Evolutionary conservation across 2,888 invertebrate genomes (phyloP).

Genomic region (Drosophila glabriapex): DNA sequence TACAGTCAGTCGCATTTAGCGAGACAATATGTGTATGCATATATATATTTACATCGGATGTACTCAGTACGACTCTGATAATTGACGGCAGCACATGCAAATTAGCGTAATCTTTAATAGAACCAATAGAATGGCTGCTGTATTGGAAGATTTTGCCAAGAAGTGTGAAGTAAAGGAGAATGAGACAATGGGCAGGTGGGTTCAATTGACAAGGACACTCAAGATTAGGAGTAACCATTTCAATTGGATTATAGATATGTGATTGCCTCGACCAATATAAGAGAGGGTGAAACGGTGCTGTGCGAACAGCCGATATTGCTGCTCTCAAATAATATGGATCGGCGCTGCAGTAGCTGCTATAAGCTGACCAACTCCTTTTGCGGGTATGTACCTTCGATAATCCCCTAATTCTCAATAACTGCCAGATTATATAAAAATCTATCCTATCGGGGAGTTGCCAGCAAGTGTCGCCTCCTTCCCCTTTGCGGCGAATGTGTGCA

Average conservation of each 20-base stretch:
- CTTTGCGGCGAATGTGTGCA: conserved; percentile 85
- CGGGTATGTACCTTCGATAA: conserved; percentile 68
- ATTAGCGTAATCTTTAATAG: conserved; percentile 14
- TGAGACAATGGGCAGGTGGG: conserved; percentile 79
- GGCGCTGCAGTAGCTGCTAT: conserved; percentile 87
- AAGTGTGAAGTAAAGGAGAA: conserved; percentile 78
- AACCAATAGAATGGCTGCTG: conserved; percentile 50
- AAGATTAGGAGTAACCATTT: not conserved
- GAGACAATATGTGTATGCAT: conserved; percentile 12
- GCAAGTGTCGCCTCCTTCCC: conserved; percentile 87
- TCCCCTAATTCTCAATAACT: not conserved
- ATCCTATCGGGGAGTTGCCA: conserved; percentile 59
- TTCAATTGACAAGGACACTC: not conserved
- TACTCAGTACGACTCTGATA: conserved; percentile 44
- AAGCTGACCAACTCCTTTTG: conserved; percentile 74
- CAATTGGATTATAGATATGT: conserved; percentile 47
- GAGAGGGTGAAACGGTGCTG: conserved; percentile 87
- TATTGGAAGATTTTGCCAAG: conserved; percentile 76
- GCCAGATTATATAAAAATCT: conserved; percentile 12
- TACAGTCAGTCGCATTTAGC: conserved; percentile 15
- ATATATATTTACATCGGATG: conserved; percentile 1
- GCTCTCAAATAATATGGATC: conserved; percentile 85
- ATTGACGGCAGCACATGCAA: conserved; percentile 54
- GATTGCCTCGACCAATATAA: conserved; percentile 86
- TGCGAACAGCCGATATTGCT: conserved; percentile 87